Conservation (phyloP, 2,113 vertebrate genomes). For the Xiphias gladius region DNA sequence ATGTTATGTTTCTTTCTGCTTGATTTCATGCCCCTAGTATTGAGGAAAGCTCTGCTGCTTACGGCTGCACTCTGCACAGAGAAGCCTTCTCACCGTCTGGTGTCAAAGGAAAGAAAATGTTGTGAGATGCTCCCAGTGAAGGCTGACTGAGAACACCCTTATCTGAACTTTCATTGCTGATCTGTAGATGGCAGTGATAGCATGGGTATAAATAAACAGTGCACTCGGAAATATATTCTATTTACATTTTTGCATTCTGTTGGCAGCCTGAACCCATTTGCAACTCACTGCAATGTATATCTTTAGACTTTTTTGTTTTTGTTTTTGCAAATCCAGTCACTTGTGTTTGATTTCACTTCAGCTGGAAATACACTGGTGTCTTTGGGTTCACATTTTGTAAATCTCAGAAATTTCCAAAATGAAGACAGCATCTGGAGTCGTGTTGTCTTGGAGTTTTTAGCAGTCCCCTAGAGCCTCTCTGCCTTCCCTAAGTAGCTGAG, state of each 20-base stretch:
- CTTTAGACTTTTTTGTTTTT: neutral
- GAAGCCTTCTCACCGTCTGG: conserved; percentile 1
- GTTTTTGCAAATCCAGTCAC: neutral
- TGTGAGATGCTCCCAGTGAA: neutral
- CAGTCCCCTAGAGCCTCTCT: conserved; percentile 65
- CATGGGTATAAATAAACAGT: conserved; percentile 69
- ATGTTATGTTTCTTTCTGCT: neutral
- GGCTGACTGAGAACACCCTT: conserved; percentile 21
- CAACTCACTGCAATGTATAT: neutral
- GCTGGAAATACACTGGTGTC: neutral
- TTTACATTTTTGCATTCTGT: conserved; percentile 41
- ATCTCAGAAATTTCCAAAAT: conserved; percentile 35
- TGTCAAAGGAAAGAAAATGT: conserved; percentile 24
- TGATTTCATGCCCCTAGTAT: neutral
- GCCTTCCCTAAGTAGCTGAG: conserved; percentile 72
- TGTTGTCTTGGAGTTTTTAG: conserved; percentile 66
- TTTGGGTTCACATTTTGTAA: conserved; percentile 22
- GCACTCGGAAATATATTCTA: conserved; percentile 17
- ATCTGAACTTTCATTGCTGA: conserved; percentile 79
- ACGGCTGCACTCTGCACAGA: neutral
- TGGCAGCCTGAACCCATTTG: conserved; percentile 9
- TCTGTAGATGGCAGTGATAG: conserved; percentile 88
- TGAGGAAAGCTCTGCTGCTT: neutral
- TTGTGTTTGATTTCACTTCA: neutral
- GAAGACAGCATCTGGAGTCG: conserved; percentile 59